phyloP scores from a whole-genome alignment of 2,113 vertebrate species.

The Megaceryle torquata region DNA sequence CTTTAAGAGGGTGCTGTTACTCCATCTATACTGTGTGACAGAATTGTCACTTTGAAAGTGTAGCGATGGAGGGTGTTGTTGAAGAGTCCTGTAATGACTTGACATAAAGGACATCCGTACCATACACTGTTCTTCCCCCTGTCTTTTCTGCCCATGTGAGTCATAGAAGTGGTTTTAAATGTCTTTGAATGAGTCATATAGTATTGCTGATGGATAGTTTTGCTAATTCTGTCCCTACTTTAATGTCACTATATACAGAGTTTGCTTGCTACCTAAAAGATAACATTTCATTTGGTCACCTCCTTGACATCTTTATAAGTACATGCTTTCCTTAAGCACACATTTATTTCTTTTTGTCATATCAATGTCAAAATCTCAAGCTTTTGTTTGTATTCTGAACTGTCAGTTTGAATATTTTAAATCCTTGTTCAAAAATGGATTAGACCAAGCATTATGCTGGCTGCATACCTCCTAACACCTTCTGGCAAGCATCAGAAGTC shows the following conservation, averaged over 20 bases:
- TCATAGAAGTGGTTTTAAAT: constrained; percentile 23
- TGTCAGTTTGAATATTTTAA: constrained; percentile 28
- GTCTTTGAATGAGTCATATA: constrained; percentile 8
- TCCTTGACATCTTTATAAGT: background rate
- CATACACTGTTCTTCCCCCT: background rate
- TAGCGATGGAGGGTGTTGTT: background rate
- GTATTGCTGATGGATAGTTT: background rate
- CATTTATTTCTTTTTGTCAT: background rate
- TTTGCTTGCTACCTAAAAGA: background rate
- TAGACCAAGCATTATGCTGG: background rate
- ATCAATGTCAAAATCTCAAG: background rate
- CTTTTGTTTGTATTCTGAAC: constrained; percentile 15
- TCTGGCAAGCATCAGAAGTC: constrained; percentile 28
- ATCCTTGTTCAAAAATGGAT: background rate
- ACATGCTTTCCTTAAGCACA: background rate
- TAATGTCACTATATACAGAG: background rate
- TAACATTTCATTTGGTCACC: background rate
- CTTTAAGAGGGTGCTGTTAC: background rate
- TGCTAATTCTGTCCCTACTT: background rate
- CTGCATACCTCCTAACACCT: constrained; percentile 25
- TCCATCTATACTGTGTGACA: background rate
- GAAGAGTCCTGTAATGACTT: background rate
- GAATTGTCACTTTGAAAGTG: background rate
- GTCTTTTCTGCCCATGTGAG: background rate
- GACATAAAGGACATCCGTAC: background rate